Percentiles rank a stretch among this genome's conserved stretches.
phyloP scores from a whole-genome alignment of 2,797 vertebrate species.

The Moxostoma hubbsi region DNA sequence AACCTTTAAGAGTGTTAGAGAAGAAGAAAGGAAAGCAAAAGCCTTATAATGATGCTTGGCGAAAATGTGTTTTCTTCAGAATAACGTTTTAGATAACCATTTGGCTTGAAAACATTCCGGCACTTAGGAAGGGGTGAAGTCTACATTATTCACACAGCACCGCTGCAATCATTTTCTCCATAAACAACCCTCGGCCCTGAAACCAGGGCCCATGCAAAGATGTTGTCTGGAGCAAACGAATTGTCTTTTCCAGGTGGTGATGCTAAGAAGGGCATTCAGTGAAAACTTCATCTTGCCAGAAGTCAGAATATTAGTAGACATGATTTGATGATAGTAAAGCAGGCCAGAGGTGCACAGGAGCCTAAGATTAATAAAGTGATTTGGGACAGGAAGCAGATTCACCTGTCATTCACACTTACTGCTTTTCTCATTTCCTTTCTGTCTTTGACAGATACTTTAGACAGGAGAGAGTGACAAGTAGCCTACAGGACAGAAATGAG shows the following conservation, averaged over 20 bases:
- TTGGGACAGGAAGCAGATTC: constrained; percentile 28
- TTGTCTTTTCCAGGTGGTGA: neutral
- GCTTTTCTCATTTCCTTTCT: constrained; percentile 99
- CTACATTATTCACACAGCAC: constrained; percentile 26
- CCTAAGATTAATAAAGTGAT: constrained; percentile 44
- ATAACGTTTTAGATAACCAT: constrained; percentile 1
- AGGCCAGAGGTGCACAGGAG: constrained; percentile 28
- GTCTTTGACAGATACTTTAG: constrained; percentile 99
- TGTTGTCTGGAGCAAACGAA: neutral
- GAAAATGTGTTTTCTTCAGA: constrained; percentile 6
- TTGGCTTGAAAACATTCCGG: constrained; percentile 26
- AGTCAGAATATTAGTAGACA: constrained; percentile 49
- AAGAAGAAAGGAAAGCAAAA: constrained; percentile 42
- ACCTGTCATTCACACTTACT: constrained; percentile 86
- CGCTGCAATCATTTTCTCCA: constrained; percentile 1
- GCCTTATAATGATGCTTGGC: neutral
- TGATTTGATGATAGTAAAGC: constrained; percentile 43
- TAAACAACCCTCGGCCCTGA: neutral
- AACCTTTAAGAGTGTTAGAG: constrained; percentile 41
- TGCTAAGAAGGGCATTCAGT: constrained; percentile 21
- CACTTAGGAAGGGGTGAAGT: neutral
- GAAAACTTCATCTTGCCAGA: constrained; percentile 3
- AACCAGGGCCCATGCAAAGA: constrained; percentile 18
- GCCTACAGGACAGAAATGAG: constrained; percentile 99
- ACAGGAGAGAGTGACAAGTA: constrained; percentile 99